Base-by-base conservation (phyloP, 2,888 invertebrate species). In the Platerodrilus igneus region DNA sequence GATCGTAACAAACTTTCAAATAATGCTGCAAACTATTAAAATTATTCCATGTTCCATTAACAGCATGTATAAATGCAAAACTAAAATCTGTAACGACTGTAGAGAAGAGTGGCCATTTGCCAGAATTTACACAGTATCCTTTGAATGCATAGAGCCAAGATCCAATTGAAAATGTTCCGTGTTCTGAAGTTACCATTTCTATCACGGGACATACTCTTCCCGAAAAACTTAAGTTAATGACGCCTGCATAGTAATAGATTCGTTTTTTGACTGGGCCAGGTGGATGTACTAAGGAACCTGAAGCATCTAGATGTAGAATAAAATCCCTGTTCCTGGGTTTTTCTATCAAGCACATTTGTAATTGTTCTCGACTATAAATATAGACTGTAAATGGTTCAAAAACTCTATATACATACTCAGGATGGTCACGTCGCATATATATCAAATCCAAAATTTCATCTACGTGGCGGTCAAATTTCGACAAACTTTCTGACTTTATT, bases 181-280 rank as follows among this genome's bases (percentile, higher is more conserved):
- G 31, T 8, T 4, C 2, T 15, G 13, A 8, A 13, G 14, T 14
- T 2, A 32, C 8, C 21, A 32, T 32, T 21, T 32, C 31, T 2
- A 21, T 15, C 6, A 32, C 9, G 2, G 31, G 31, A 2, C 13
- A 6, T 3, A 32, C 7, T 5, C 31, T 10, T 4, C 8, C 9
- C 9, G 21, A 7, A 11, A 8, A 4, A 13, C 20, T 32, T 7
- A 9, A 4, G n/a, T n/a, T n/a, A 11, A 32, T 21, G 4, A 32
- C 31, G n/a, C 31, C 31, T 3, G 21, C 11, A 13, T 32, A 32
- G n/a, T 32, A 32, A 14, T 14, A 32, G 14, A 32, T 10, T 22
- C 31, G 7, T 6, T 32, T 32, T 13, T 8, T 15, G 4, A 9
- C 14, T 2, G 6, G 4, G 4, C 7, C 3, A n/a, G 31, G 31